These are phyloP conservation scores for Anableps anableps DNA, from an alignment of 2,797 vertebrate genomes.

Conservation along the genomic window DNA sequence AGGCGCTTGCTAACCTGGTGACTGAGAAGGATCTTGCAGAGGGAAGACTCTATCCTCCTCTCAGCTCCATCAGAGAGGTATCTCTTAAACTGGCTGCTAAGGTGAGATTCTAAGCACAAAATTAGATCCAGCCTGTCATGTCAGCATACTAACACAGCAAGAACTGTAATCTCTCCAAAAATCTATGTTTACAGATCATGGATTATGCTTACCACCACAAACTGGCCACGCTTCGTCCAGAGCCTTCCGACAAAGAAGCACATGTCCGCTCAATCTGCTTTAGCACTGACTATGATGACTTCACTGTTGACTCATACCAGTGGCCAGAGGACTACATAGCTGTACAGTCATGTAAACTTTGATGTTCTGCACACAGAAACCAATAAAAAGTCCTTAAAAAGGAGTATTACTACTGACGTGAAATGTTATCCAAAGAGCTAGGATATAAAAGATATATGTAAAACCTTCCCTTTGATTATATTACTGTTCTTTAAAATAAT, in stretches of 20 bases:
- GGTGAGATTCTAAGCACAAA: conserved; percentile 75
- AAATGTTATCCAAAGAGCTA: conserved; percentile 30
- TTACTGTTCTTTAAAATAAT: conserved; percentile 51
- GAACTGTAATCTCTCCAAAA: background rate
- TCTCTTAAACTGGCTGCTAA: conserved; percentile 90
- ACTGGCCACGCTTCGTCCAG: conserved; percentile 86
- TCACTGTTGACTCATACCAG: conserved; percentile 86
- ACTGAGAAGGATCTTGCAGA: conserved; percentile 90
- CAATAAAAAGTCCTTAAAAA: background rate
- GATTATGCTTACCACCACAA: conserved; percentile 89
- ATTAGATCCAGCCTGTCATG: background rate
- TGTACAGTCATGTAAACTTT: conserved; percentile 87
- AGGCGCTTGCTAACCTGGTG: conserved; percentile 92
- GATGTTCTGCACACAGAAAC: conserved; percentile 34
- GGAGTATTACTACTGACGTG: conserved; percentile 27
- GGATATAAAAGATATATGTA: conserved; percentile 18
- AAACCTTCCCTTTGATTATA: conserved; percentile 34
- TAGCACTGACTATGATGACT: conserved; percentile 88
- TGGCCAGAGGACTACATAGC: conserved; percentile 89
- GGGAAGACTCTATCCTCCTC: conserved; percentile 93
- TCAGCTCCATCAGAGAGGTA: conserved; percentile 87
- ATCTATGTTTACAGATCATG: conserved; percentile 81
- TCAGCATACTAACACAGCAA: background rate
- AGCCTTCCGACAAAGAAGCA: conserved; percentile 89
- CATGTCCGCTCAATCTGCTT: conserved; percentile 87